Evolutionary conservation across 2,797 vertebrate genomes (phyloP).

Genomic region (Helostoma temminkii): DNA sequence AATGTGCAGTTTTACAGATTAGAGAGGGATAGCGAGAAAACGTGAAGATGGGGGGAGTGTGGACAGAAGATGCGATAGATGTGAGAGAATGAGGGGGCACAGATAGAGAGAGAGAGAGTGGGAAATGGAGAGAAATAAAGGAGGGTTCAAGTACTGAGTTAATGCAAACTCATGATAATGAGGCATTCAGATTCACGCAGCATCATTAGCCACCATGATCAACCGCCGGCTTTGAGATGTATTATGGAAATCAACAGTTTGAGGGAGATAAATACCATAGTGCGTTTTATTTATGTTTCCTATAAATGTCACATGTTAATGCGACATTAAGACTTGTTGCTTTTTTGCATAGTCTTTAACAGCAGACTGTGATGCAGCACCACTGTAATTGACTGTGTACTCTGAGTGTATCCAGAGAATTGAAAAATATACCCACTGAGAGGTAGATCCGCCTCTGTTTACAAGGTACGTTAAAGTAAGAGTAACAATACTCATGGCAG

Average conservation of each 20-base stretch:
- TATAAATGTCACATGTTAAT: slow-evolving; percentile 61
- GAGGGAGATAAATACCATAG: slow-evolving; percentile 29
- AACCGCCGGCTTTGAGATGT: slow-evolving; percentile 29
- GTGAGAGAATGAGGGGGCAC: slow-evolving; percentile 26
- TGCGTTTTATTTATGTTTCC: slow-evolving; percentile 34
- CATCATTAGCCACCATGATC: slow-evolving; percentile 51
- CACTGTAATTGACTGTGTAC: background rate
- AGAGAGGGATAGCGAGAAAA: slow-evolving; percentile 51
- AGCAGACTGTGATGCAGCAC: background rate
- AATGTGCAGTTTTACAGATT: slow-evolving; percentile 71
- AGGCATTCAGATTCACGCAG: slow-evolving; percentile 48
- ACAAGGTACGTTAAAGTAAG: background rate
- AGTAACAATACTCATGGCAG: background rate
- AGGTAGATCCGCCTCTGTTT: slow-evolving; percentile 1
- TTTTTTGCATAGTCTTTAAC: background rate
- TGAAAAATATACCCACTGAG: background rate
- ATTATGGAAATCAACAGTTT: slow-evolving; percentile 44
- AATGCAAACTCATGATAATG: slow-evolving; percentile 63
- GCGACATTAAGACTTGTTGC: slow-evolving; percentile 26
- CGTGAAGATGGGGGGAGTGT: slow-evolving; percentile 27
- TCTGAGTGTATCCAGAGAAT: background rate
- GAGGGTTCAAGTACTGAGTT: slow-evolving; percentile 35
- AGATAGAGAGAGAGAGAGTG: slow-evolving; percentile 7
- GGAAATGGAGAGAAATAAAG: slow-evolving; percentile 19
- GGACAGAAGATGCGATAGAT: slow-evolving; percentile 39